Percentiles rank a stretch among this genome's conserved stretches.
Conservation (phyloP, 2,113 vertebrate species). For the Haplochromis burtoni region DNA sequence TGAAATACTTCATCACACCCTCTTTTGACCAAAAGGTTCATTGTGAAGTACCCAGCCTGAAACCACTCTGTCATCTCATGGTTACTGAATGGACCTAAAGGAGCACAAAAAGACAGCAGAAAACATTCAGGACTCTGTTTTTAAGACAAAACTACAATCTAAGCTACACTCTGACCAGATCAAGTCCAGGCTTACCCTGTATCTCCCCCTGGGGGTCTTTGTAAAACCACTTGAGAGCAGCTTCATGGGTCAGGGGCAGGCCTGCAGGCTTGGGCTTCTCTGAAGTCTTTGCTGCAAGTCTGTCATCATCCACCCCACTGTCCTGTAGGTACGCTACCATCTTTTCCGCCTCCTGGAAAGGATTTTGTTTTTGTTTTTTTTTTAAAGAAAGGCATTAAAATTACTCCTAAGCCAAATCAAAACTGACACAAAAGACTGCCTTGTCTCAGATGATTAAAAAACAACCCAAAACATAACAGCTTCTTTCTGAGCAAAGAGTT, state of each 20-base stretch:
- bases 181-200: constrained; percentile 78
- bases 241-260: constrained; percentile 82
- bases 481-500: background rate
- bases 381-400: background rate
- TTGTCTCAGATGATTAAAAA: background rate
- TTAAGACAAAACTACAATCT: background rate
- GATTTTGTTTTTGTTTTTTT: background rate
- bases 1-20: constrained; percentile 97
- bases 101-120: background rate
- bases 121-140: background rate
- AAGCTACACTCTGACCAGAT: background rate
- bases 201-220: constrained; percentile 99
- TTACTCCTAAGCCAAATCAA: background rate
- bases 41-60: constrained; percentile 96
- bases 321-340: constrained; percentile 99
- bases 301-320: constrained; percentile 86
- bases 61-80: constrained; percentile 98
- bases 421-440: background rate
- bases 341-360: constrained; percentile 91
- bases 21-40: constrained; percentile 93
- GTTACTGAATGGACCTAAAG: constrained; percentile 92
- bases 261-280: constrained; percentile 83
- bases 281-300: constrained; percentile 79
- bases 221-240: constrained; percentile 98
- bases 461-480: rapidly evolving